A percentile compares a stretch with the other conserved stretches of the same genome.
These are phyloP conservation scores for Emydoidea blandingii DNA, from an alignment of 2,797 vertebrate species.

Conservation along the genomic window DNA sequence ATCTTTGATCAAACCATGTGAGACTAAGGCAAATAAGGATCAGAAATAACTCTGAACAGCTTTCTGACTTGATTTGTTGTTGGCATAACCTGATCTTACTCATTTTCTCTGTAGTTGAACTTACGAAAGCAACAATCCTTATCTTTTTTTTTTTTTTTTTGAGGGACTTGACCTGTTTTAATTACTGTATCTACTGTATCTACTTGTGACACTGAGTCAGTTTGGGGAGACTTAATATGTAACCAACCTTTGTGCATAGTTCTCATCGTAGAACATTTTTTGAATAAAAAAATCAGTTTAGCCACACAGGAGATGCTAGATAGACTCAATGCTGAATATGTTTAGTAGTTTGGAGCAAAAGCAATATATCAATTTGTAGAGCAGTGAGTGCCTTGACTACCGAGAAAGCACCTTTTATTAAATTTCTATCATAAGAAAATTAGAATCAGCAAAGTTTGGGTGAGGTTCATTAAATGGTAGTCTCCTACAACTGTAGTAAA, in stretches of 20 bases:
- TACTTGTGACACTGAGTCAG: not conserved
- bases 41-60: not conserved
- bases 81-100: slow-evolving; percentile 4
- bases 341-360: slow-evolving; percentile 20
- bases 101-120: not conserved
- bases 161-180: not conserved
- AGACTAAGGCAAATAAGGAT: not conserved
- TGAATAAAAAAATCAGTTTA: slow-evolving; percentile 55
- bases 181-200: not conserved
- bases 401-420: not conserved
- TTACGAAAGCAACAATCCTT: not conserved
- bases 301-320: not conserved
- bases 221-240: not conserved
- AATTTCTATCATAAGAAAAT: not conserved
- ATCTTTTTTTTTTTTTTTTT: not conserved
- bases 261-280: slow-evolving; percentile 14
- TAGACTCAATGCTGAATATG: not conserved
- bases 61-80: not conserved
- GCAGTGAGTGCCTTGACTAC: not conserved
- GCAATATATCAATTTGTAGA: not conserved
- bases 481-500: not conserved
- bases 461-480: not conserved
- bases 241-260: not conserved
- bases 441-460: not conserved
- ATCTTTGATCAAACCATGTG: not conserved